Conservation (phyloP, 2,888 invertebrate genomes). For the Drosophila pseudotalamancana region DNA sequence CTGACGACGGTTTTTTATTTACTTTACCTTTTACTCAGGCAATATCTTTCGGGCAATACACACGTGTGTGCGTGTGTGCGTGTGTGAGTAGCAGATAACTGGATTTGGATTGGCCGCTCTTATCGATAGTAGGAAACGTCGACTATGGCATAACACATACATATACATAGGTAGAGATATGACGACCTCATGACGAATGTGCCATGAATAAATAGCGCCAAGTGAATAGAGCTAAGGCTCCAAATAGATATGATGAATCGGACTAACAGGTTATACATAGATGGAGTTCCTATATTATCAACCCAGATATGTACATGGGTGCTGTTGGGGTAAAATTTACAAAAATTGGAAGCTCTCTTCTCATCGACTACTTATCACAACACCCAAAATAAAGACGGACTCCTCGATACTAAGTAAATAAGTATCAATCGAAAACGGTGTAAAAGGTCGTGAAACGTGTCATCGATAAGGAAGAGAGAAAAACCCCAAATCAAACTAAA, state of each 20-base stretch:
- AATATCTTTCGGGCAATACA: slow-evolving; percentile 40
- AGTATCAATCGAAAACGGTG: slow-evolving; percentile 58
- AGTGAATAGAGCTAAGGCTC: slow-evolving; percentile 32
- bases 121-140: slow-evolving; percentile 67
- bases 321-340: background rate
- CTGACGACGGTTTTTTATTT: slow-evolving; percentile 64
- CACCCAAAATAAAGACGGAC: background rate
- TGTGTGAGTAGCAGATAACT: slow-evolving; percentile 59
- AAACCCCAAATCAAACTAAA: slow-evolving; percentile 42
- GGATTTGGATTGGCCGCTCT: slow-evolving; percentile 76
- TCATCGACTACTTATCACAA: slow-evolving; percentile 2
- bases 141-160: slow-evolving; percentile 38
- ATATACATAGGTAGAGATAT: slow-evolving; percentile 48
- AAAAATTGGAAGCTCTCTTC: slow-evolving; percentile 2
- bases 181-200: slow-evolving; percentile 60
- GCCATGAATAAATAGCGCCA: slow-evolving; percentile 44
- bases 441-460: slow-evolving; percentile 65
- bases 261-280: slow-evolving; percentile 28
- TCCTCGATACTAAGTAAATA: slow-evolving; percentile 45
- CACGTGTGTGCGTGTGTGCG: slow-evolving; percentile 1
- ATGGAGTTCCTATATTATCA: background rate
- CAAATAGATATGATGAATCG: slow-evolving; percentile 28
- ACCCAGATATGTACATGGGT: background rate
- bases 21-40: slow-evolving; percentile 66
- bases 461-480: slow-evolving; percentile 49